phyloP scores from a whole-genome alignment of 1,140 invertebrate species.

The Belonocnema kinseyi region DNA sequence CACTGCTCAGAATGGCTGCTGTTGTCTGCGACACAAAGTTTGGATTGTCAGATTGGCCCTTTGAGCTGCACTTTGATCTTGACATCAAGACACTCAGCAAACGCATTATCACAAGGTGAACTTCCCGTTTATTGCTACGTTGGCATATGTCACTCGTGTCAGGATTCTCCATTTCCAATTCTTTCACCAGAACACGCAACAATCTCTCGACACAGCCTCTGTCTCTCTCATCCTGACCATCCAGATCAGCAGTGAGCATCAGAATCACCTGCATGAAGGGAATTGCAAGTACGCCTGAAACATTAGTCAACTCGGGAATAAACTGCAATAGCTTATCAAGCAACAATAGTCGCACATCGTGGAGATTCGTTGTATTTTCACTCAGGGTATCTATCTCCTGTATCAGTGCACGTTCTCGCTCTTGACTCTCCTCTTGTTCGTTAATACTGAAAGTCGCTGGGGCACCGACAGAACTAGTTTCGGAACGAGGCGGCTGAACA shows the following conservation, averaged over 20 bases:
- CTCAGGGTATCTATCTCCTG: constrained; percentile 65
- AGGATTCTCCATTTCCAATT: constrained; percentile 85
- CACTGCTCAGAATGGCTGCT: constrained; percentile 85
- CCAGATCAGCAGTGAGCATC: constrained; percentile 93
- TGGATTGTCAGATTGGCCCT: constrained; percentile 79
- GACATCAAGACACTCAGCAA: constrained; percentile 88
- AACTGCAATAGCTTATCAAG: constrained; percentile 80
- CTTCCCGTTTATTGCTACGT: constrained; percentile 83
- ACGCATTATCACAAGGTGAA: constrained; percentile 92
- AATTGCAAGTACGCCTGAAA: constrained; percentile 89
- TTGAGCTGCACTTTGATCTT: constrained; percentile 80
- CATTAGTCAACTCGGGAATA: constrained; percentile 78
- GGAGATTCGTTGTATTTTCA: constrained; percentile 71
- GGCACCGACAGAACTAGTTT: constrained; percentile 77
- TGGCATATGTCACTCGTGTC: constrained; percentile 77
- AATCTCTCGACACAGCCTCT: constrained; percentile 85
- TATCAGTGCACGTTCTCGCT: constrained; percentile 50
- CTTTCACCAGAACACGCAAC: constrained; percentile 84
- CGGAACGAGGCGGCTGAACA: constrained; percentile 69
- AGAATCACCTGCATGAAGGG: constrained; percentile 93
- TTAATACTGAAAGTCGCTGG: constrained; percentile 73
- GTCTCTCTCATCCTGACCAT: constrained; percentile 88
- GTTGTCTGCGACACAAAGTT: constrained; percentile 85
- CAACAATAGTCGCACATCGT: constrained; percentile 77
- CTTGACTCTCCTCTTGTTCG: constrained; percentile 63